Conservation (phyloP, 2,113 vertebrate species). For the Spilogale gracilis region DNA sequence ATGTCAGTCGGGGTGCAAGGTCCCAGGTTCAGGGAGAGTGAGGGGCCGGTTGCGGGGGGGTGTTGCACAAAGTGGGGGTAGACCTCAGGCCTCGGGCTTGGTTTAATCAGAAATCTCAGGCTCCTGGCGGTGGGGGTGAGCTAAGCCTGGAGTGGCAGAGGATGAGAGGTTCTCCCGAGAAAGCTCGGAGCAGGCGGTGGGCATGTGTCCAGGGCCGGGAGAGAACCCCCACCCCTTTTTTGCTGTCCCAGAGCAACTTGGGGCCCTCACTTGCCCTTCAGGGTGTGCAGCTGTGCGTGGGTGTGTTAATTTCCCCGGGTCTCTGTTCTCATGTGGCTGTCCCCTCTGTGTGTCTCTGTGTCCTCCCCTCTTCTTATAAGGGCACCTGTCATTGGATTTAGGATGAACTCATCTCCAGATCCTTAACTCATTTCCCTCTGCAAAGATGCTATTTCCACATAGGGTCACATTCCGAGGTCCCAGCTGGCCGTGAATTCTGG, state of each 20-base stretch:
- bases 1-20: no score
- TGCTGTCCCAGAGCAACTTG: no score
- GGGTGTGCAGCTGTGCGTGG: fast-evolving
- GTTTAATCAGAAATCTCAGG: neutral
- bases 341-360: neutral
- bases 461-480: neutral
- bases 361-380: neutral
- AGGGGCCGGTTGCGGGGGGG: neutral
- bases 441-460: neutral
- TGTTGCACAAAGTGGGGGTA: neutral
- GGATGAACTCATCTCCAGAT: neutral
- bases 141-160: neutral
- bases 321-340: neutral
- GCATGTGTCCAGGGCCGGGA: fast-evolving
- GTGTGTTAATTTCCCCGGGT: fast-evolving
- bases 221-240: fast-evolving
- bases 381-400: neutral
- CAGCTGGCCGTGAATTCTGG: neutral
- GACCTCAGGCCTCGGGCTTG: neutral
- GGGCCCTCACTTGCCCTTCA: fast-evolving
- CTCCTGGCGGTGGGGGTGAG: neutral
- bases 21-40: neutral
- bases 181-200: neutral
- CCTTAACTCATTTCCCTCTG: neutral
- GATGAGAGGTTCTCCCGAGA: fast-evolving